These are phyloP conservation scores for Paratrypauchen microcephalus DNA, from an alignment of 2,797 vertebrate genomes.

Conservation along the genomic window DNA sequence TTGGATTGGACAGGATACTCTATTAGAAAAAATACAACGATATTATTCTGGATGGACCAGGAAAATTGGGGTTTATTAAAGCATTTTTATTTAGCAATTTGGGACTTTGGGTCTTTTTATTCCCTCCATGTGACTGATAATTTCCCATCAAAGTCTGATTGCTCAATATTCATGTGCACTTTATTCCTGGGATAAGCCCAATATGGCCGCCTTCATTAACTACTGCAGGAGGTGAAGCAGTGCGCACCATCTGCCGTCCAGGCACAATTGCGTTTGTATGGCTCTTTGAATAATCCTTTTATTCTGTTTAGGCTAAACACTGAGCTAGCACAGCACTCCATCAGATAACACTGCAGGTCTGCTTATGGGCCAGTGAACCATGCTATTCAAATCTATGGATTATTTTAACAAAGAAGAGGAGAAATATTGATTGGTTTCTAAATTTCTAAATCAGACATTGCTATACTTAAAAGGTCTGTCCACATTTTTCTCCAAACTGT, in stretches of 20 bases:
- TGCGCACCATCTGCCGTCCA: slow-evolving; percentile 98
- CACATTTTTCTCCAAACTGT: no score
- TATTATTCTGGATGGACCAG: no score
- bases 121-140: no score
- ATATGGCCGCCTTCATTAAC: slow-evolving; percentile 99
- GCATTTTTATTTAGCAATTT: no score
- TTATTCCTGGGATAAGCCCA: slow-evolving; percentile 96
- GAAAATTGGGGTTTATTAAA: no score
- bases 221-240: slow-evolving; percentile 99
- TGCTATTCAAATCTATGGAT: slow-evolving; percentile 1
- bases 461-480: no score
- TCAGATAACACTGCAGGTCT: slow-evolving; percentile 55
- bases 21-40: no score
- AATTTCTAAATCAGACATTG: neutral
- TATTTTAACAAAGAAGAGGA: neutral
- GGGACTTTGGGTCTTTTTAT: no score
- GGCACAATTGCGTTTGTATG: slow-evolving; percentile 97
- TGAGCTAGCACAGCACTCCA: slow-evolving; percentile 58
- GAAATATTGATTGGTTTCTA: neutral
- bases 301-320: slow-evolving; percentile 76
- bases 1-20: no score
- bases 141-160: slow-evolving; percentile 92
- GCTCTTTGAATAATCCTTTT: slow-evolving; percentile 96
- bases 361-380: slow-evolving; percentile 16
- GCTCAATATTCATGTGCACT: slow-evolving; percentile 99